Conservation (phyloP, 1,140 invertebrate species). For the Solen grandis region DNA sequence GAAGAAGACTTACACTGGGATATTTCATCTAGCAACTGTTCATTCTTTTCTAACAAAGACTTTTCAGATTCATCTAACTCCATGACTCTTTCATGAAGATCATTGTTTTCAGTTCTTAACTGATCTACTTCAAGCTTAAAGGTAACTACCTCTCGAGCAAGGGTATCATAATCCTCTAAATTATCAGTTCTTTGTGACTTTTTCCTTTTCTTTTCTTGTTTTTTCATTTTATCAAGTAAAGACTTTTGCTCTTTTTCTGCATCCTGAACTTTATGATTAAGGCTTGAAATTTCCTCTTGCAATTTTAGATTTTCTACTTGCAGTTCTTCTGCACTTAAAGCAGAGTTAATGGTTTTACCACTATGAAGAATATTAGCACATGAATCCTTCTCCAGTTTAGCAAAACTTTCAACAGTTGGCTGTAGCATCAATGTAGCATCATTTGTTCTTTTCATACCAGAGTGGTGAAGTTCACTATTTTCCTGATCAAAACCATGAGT, state of each 20-base stretch:
- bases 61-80: conserved; percentile 64
- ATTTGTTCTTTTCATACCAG: too few relatives aligned
- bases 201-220: conserved; percentile 52
- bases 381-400: too few relatives aligned
- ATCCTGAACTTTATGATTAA: conserved; percentile 37
- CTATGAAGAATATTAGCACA: too few relatives aligned
- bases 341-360: too few relatives aligned
- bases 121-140: conserved; percentile 64
- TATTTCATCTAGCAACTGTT: conserved; percentile 35
- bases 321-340: conserved; percentile 4
- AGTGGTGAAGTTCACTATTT: conserved; percentile 9
- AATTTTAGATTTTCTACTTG: conserved; percentile 47
- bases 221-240: conserved; percentile 45
- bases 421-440: too few relatives aligned
- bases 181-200: conserved; percentile 50
- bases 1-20: conserved; percentile 28
- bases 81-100: conserved; percentile 63
- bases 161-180: conserved; percentile 41
- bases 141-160: conserved; percentile 41
- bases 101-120: conserved; percentile 61
- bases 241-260: conserved; percentile 59
- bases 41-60: conserved; percentile 59
- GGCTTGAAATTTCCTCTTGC: conserved; percentile 50
- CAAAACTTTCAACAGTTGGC: conserved; percentile 12
- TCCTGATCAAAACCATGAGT: conserved; percentile 3